Conservation (phyloP, 2,113 vertebrate genomes). For the Petromus typicus region DNA sequence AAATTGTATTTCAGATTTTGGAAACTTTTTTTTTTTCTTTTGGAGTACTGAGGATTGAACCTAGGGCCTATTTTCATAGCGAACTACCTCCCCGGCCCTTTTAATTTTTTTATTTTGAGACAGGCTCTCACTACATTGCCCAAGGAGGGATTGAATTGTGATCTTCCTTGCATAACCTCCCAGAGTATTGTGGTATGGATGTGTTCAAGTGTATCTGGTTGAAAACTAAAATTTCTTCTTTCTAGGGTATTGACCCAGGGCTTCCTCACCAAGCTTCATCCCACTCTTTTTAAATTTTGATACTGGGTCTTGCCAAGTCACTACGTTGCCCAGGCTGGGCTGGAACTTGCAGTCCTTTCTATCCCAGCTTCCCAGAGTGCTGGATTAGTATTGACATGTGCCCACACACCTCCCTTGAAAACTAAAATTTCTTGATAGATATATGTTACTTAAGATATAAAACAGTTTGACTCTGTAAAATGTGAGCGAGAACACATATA, state of each 20-base stretch:
- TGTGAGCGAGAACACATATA: not conserved
- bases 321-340: not conserved
- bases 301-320: not conserved
- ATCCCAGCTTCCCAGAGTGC: not conserved
- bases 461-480: conserved; percentile 40
- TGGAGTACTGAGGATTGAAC: not conserved
- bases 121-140: not conserved
- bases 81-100: not conserved
- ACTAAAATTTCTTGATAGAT: not conserved
- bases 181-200: not conserved
- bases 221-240: not conserved
- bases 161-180: not conserved
- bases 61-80: not conserved
- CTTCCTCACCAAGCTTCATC: not conserved
- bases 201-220: not conserved
- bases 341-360: not conserved
- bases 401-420: not conserved
- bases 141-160: not conserved
- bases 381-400: not conserved
- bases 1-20: conserved; percentile 11
- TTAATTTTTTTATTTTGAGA: not conserved
- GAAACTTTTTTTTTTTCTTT: not conserved
- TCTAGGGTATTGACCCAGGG: not conserved
- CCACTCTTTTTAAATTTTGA: not conserved
- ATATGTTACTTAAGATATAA: not conserved